Evolutionary conservation across 2,113 vertebrate genomes (phyloP).

Genomic region (Sinocyclocheilus anophthalmus): DNA sequence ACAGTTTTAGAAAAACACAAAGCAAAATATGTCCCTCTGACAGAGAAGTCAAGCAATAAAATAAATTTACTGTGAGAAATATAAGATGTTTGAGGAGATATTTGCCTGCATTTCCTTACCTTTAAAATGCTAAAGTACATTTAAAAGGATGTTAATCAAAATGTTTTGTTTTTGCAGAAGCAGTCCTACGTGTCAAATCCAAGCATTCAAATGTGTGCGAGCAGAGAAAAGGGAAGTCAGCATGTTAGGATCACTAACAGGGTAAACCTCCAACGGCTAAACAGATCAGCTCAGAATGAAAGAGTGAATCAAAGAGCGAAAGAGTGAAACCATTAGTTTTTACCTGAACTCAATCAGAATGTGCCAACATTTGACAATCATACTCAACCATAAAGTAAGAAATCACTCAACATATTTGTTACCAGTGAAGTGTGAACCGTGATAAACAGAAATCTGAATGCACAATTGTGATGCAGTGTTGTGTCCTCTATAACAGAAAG

Average conservation of each 20-base stretch:
- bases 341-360: background rate
- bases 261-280: constrained; percentile 22
- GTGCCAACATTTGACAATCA: background rate
- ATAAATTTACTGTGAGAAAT: background rate
- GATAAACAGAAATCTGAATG: background rate
- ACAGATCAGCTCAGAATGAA: background rate
- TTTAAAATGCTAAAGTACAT: background rate
- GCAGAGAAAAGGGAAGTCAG: constrained; percentile 21
- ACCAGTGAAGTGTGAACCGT: background rate
- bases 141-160: background rate
- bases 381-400: background rate
- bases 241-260: background rate
- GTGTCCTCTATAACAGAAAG: constrained; percentile 6
- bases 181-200: background rate
- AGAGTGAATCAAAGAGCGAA: background rate
- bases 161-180: background rate
- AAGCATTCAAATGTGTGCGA: background rate
- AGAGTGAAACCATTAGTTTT: background rate
- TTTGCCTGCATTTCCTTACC: background rate
- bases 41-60: background rate
- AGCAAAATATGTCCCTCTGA: background rate
- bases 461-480: background rate
- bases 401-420: background rate
- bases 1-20: background rate
- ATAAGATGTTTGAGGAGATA: background rate